Base-by-base conservation (phyloP, 92 coral and sea anemone genomes). In the Phymanthus crucifer region DNA sequence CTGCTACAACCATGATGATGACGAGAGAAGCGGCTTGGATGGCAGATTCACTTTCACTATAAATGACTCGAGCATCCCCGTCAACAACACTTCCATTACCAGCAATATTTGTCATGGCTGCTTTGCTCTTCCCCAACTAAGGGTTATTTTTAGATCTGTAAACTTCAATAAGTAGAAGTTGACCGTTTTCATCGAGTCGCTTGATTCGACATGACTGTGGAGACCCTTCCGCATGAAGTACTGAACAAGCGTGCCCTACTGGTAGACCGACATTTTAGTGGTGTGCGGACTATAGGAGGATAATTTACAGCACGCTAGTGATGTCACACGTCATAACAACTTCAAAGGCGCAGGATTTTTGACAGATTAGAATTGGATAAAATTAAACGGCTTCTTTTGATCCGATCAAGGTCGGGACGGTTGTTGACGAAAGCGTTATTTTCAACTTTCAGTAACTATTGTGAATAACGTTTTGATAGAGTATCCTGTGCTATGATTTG, bases 1-100 rank as follows among this genome's bases (percentile, higher is more conserved):
- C 68, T 2, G 97, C 97, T 69, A 81, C 92, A 23, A 74, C 45
- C 94, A 90, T 93, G 0, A 93, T 87, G 66, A 90, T 46, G 21
- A 79, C 61, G 37, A 93, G 83, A 32, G 83, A 37, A 6, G 75
- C 31, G 0, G 97, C 90, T 85, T 90, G 94, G 58, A 87, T 16
- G 21, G 84, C 57, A 23, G 91, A 78, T 66, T 82, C 91, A 10
- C 48, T 81, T 61, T 87, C 45, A 18, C 82, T 73, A 64, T 87
- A 87, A 13, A 70, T 43, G 9, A 80, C 78, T 13, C 57, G 69
- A 10, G 47, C 37, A 35, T n/a, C n/a, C n/a, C n/a, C n/a, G n/a
- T 34, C 29, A 66, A 21, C 32, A 8, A 71, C 13, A 9, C 47
- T 52, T 24, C 24, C 77, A 36, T 56, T 61, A 29, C 32, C 52